Base-by-base conservation (phyloP, 1,140 invertebrate genomes). In the Dermatophagoides farinae region DNA sequence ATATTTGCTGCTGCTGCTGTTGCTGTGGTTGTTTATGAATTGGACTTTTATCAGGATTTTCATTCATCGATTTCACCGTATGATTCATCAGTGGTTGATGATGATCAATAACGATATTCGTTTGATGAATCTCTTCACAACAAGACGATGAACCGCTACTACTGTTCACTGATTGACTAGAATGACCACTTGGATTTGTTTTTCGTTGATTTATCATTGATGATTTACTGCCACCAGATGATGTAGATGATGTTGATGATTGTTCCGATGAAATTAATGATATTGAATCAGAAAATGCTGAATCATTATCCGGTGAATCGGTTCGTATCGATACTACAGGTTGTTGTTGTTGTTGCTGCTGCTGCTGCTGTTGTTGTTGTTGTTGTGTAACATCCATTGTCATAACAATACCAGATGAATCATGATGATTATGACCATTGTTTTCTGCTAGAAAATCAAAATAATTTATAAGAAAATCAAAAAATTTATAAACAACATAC, bases 231-330 rank as follows among this genome's bases (percentile, higher is more conserved):
- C 82, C 83, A 43, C 79, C 79, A 51, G 86, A 88, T 20, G 86
- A 84, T 39, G 85, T 88, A 66, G 53, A 39, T 14, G 53, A 39
- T 37, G 53, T 6, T 38, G 53, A 39, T 39, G 53, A 55, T 23
- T 58, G 57, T 58, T 58, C 57, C 1, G 39, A 18, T 31, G 86
- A 90, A 51, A 90, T 71, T 75, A 91, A 80, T 6, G 87, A 90
- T 23, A 92, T 86, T 62, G 87, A 92, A 72, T 97, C 92, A 64
- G 88, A 92, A 72, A 95, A 97, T 6, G 90, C 92, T 22, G 90
- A 96, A 74, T 97, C 92, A 73, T 92, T 93, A 73, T 96, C 91
- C 0, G 88, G 88, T 63, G 86, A 89, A 65, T 90, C 86, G 2
- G 88, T 89, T 61, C 88, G 77, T 40, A 78, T n/a, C n/a, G n/a